These are phyloP conservation scores for Falcunculus frontatus DNA, from an alignment of 2,113 vertebrate genomes.

Conservation along the genomic window DNA sequence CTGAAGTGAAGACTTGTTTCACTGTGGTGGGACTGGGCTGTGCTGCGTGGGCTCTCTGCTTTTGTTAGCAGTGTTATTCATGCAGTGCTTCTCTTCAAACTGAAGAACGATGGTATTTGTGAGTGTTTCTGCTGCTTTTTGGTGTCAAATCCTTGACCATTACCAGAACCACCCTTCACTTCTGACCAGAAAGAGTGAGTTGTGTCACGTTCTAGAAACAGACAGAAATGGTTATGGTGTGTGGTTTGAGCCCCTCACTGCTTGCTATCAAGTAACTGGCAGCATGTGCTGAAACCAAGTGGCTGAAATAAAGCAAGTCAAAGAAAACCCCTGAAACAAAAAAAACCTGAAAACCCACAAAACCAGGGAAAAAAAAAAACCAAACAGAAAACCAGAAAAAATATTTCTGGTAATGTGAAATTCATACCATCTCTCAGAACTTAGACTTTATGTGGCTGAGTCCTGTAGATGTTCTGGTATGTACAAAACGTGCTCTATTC, in stretches of 20 bases:
- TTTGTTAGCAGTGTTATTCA: not conserved
- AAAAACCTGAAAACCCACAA: too few relatives aligned
- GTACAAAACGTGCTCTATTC: not conserved
- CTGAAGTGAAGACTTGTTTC: not conserved
- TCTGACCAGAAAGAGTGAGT: not conserved
- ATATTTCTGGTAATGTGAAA: not conserved
- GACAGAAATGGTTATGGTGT: not conserved
- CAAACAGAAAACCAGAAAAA: too few relatives aligned
- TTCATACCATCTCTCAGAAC: not conserved
- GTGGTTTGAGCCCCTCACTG: not conserved
- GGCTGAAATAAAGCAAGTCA: not conserved
- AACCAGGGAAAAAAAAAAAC: not conserved
- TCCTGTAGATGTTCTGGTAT: not conserved
- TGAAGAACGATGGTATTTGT: fast-evolving
- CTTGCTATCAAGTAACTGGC: not conserved
- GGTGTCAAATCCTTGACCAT: not conserved
- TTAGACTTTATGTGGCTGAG: not conserved
- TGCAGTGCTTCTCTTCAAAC: not conserved
- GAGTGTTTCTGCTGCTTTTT: not conserved
- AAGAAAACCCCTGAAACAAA: not conserved
- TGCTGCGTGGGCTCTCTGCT: not conserved
- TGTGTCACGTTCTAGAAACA: not conserved
- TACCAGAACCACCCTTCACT: not conserved
- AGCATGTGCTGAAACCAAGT: not conserved
- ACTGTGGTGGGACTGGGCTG: not conserved